Base-by-base conservation (phyloP, 1,140 invertebrate genomes). In the Hylaeus anthracinus region DNA sequence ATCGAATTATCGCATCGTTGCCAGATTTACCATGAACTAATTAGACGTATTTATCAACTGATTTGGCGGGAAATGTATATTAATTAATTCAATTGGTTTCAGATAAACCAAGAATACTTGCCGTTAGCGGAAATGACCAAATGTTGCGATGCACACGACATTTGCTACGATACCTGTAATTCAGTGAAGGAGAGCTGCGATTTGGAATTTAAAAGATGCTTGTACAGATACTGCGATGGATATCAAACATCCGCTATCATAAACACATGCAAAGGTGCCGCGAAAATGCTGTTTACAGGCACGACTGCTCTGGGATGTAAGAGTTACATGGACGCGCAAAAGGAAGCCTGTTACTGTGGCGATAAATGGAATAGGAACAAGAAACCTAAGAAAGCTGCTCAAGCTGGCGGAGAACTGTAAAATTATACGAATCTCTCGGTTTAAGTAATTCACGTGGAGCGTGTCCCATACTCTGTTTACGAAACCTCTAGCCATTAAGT, bases 111-210 rank as follows among this genome's bases (percentile, higher is more conserved):
- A 48, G 95, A 97, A 80, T 96, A 96, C 87, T 93, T 98, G 45
- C 97, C 97, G 9, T 92, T 96, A 10, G 93, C 94, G 43, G 95
- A 97, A 91, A 97, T 98, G 96, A 96, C 96, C 9, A 95, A 95
- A 82, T 98, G 97, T 88, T 98, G 97, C 93, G 95, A 98, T 90
- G 88, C 90, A 2, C 98, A 98, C 91, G 98, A 98, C 86, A 95
- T 97, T 80, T 98, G 98, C 91, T 98, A 98, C 88, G 97, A 98
- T 81, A 98, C 97, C 3, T 98, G 98, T 90, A 97, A 97, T 84
- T 95, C 93, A 51, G 96, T 97, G 66, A 98, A 98, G 92, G 97
- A 98, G 90, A 93, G 96, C 1, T 98, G 98, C 93, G 98, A 98
- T 92, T 91, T 97, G 64, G 95, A 96, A 51, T 98, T 98, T 89